Evolutionary conservation across 2,797 vertebrate genomes (phyloP).

Genomic region (Chromis chromis): DNA sequence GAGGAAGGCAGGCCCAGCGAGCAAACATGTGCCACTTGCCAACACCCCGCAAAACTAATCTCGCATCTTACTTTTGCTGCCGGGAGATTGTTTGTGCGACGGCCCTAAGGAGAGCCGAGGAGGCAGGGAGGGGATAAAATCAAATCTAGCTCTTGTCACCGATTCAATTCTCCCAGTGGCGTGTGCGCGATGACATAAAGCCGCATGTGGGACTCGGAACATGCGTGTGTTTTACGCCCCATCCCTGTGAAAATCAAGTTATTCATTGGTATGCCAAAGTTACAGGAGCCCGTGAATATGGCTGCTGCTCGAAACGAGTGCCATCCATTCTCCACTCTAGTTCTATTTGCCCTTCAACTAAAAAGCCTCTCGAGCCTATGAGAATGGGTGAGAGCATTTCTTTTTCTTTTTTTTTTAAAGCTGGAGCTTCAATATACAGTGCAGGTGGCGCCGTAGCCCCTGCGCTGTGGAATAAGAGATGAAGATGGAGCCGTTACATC

Average conservation of each 20-base stretch:
- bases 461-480: constrained; percentile 60
- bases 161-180: constrained; percentile 68
- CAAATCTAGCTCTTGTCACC: constrained; percentile 72
- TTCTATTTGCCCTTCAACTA: constrained; percentile 67
- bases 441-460: constrained; percentile 48
- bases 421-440: constrained; percentile 27
- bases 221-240: constrained; percentile 12
- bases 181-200: constrained; percentile 24
- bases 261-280: constrained; percentile 56
- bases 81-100: constrained; percentile 66
- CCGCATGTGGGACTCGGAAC: constrained; percentile 22
- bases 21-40: constrained; percentile 54
- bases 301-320: constrained; percentile 50
- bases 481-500: constrained; percentile 63
- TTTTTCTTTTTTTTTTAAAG: background rate
- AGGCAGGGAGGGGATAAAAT: constrained; percentile 65
- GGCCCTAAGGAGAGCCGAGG: constrained; percentile 53
- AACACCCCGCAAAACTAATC: constrained; percentile 71
- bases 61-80: constrained; percentile 68
- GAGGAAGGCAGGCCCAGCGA: constrained; percentile 22
- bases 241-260: constrained; percentile 34
- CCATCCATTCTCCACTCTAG: constrained; percentile 41
- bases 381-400: constrained; percentile 37
- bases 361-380: constrained; percentile 62
- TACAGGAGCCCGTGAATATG: constrained; percentile 31